phyloP scores from a whole-genome alignment of 2,888 invertebrate species.

The Apotomis turbidana region DNA sequence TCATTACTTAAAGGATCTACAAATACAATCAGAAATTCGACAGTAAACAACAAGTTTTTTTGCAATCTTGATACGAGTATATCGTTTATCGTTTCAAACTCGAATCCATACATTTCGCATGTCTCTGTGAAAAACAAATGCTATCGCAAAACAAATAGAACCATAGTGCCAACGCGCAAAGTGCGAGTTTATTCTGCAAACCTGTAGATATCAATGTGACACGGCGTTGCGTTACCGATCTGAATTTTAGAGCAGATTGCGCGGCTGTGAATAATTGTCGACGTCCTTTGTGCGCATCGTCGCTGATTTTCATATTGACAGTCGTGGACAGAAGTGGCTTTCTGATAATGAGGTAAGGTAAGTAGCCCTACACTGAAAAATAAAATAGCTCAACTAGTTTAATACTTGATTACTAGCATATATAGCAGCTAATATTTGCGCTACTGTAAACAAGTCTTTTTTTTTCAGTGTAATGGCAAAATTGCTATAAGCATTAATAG shows the following conservation, averaged over 20 bases:
- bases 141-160: slow-evolving; percentile 22
- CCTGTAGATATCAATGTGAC: slow-evolving; percentile 69
- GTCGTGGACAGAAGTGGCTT: neutral
- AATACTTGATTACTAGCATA: too few species aligned
- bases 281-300: slow-evolving; percentile 65
- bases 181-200: slow-evolving; percentile 46
- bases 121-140: slow-evolving; percentile 25
- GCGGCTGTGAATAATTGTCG: slow-evolving; percentile 62
- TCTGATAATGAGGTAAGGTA: too few species aligned
- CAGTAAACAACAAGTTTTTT: too few species aligned
- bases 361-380: too few species aligned
- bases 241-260: slow-evolving; percentile 75
- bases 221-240: slow-evolving; percentile 68
- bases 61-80: too few species aligned
- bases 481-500: too few species aligned
- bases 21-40: too few species aligned
- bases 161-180: slow-evolving; percentile 18
- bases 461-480: too few species aligned
- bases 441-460: too few species aligned
- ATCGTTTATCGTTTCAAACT: neutral
- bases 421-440: too few species aligned
- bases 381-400: too few species aligned
- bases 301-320: slow-evolving; percentile 65
- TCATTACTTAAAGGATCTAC: too few species aligned
- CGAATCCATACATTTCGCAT: slow-evolving; percentile 10